Evolutionary conservation across 2,113 vertebrate genomes (phyloP).

Genomic region (Gymnocephalus cernua): DNA sequence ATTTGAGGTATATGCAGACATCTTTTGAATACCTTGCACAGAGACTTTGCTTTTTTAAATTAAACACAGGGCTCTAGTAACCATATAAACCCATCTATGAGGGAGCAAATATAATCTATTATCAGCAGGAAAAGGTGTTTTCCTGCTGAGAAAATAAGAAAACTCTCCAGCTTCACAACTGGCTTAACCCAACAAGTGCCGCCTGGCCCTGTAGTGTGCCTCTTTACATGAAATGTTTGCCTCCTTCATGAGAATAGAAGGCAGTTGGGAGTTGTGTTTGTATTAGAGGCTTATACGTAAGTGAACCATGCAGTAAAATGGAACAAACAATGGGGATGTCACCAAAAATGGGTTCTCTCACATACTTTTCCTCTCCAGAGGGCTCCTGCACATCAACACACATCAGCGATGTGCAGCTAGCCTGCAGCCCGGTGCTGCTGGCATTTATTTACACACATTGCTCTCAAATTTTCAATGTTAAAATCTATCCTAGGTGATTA

Average conservation of each 20-base stretch:
- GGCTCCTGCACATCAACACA: conserved; percentile 11
- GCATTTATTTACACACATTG: conserved; percentile 55
- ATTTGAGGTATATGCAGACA: background rate
- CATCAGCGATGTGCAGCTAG: conserved; percentile 14
- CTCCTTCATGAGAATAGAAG: conserved; percentile 63
- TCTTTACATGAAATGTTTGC: conserved; percentile 69
- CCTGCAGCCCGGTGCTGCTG: background rate
- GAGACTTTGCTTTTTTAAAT: background rate
- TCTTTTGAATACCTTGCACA: background rate
- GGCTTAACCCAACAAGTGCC: conserved; percentile 8
- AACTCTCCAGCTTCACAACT: conserved; percentile 17
- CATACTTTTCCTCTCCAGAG: conserved; percentile 7
- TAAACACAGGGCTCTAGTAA: background rate
- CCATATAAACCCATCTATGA: background rate
- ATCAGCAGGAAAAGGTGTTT: background rate
- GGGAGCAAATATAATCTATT: background rate
- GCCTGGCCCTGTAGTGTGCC: background rate
- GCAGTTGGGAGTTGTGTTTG: conserved; percentile 63
- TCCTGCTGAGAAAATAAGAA: too few relatives aligned
- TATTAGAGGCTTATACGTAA: conserved; percentile 58
- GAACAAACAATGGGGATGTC: conserved; percentile 63
- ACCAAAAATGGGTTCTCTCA: conserved; percentile 9
- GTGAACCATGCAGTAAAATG: conserved; percentile 52
- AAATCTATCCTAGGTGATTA: conserved; percentile 56
- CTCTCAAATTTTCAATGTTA: conserved; percentile 60